Base-by-base conservation (phyloP, 2,888 invertebrate species). In the Euclidia mi region DNA sequence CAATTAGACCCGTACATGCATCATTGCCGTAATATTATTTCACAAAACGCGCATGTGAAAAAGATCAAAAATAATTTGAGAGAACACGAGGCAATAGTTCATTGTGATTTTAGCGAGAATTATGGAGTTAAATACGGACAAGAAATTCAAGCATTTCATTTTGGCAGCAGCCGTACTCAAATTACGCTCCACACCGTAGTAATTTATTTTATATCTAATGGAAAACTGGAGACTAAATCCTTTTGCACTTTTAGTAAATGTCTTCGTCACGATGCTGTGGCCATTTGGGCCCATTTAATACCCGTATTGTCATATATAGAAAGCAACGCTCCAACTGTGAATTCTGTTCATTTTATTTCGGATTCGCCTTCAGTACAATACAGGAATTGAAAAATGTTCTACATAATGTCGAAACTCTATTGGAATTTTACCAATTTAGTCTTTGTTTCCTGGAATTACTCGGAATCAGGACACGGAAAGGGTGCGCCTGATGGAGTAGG, bases 121-220 rank as follows among this genome's bases (percentile, higher is more conserved):
- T 64, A 58, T 20, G 12, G 12, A 11, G 42, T 50, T 14, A 65
- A 61, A 56, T 61, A 55, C 34, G 31, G 20, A n/a, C 12, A 20
- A 28, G 66, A 63, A 55, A 44, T 66, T 14, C 63, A 66, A 43
- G 44, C 55, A 3, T 45, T 52, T 40, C 64, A 67, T 11, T 67
- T 64, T 50, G 67, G 67, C 3, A 45, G 56, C 7, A 38, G 32
- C 9, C 46, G 66, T 9, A 41, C 37, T 11, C 55, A 63, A 49
- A 12, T 67, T 11, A 50, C 50, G n/a, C 20, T 63, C 15, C 60
- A 64, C 37, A 64, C 57, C 14, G 53, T 40, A n/a, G 67, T 67
- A 11, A 41, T 64, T 18, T 65, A 65, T 44, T 42, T 34, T 37
- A 46, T 29, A 40, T 40, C 40, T 40, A 12, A 41, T 47, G 48